Evolutionary conservation across 2,888 invertebrate genomes (phyloP).

Genomic region (Smittia sp.): DNA sequence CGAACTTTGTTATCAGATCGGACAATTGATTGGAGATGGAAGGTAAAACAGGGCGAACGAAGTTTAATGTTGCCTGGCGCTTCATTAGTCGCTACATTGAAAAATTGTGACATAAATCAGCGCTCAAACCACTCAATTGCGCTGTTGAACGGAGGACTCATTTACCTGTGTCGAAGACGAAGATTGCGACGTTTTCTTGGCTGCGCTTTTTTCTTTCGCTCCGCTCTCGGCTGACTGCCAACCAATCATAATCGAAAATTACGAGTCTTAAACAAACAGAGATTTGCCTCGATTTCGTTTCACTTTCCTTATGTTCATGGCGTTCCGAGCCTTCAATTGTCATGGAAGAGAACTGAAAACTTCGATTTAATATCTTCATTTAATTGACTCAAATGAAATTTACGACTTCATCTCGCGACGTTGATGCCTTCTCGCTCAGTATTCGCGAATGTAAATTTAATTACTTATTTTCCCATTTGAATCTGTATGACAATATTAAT

Average conservation of each 20-base stretch:
- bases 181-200: not conserved
- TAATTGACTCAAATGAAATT: conserved; percentile 20
- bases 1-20: too few species aligned
- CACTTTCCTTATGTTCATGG: not conserved
- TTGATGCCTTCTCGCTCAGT: not conserved
- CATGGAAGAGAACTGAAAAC: not conserved
- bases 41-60: too few species aligned
- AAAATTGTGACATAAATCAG: not conserved
- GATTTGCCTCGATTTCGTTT: not conserved
- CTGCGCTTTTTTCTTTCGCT: not conserved
- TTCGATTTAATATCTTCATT: conserved; percentile 21
- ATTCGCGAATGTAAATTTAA: conserved; percentile 10
- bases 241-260: conserved; percentile 30
- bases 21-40: too few species aligned
- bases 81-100: too few species aligned
- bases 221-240: not conserved
- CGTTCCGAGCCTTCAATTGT: not conserved
- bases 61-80: too few species aligned
- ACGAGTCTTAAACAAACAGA: conserved; percentile 4
- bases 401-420: not conserved
- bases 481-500: conserved; percentile 18
- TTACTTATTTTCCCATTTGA: conserved; percentile 14
- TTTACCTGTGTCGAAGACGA: not conserved
- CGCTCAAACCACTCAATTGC: not conserved
- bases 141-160: not conserved